A percentile compares a stretch with the other conserved stretches of the same genome.
Evolutionary conservation across 2,888 invertebrate species (phyloP).

Genomic region (Penaeus monodon): DNA sequence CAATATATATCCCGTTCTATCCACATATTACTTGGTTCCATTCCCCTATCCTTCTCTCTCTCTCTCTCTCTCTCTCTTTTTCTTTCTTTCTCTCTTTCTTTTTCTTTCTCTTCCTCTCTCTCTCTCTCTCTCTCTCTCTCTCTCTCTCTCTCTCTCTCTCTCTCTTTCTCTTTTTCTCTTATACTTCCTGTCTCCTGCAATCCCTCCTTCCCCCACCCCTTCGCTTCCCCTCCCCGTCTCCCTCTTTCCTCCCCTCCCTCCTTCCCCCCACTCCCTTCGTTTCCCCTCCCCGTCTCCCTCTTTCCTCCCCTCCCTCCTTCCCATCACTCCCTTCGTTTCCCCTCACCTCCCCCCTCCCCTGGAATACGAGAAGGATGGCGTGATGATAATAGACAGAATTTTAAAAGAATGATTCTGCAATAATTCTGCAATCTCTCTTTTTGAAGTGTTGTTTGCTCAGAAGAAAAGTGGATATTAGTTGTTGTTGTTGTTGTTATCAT

Average conservation of each 20-base stretch:
- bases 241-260: not conserved
- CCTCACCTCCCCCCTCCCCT: not conserved
- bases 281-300: not conserved
- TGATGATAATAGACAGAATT: conserved; percentile 28
- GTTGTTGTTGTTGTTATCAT: too few species aligned
- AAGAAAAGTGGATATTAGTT: too few species aligned
- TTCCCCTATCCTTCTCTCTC: not conserved
- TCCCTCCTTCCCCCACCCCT: not conserved
- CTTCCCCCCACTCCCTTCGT: not conserved
- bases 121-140: not conserved
- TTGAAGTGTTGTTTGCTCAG: conserved; percentile 1
- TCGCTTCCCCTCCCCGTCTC: not conserved
- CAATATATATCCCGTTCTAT: too few species aligned
- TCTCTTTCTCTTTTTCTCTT: too few species aligned
- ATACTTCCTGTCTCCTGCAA: too few species aligned
- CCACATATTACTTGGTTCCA: too few species aligned
- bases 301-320: not conserved
- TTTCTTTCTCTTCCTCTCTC: too few species aligned
- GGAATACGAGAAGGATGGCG: not conserved
- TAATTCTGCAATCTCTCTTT: too few species aligned
- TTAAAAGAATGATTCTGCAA: conserved; percentile 20
- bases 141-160: too few species aligned
- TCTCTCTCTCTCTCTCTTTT: too few species aligned
- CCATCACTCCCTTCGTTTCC: not conserved
- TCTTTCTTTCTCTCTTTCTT: not conserved